Evolutionary conservation across 1,140 invertebrate genomes (phyloP).

Genomic region (Drosophila chauvacae): DNA sequence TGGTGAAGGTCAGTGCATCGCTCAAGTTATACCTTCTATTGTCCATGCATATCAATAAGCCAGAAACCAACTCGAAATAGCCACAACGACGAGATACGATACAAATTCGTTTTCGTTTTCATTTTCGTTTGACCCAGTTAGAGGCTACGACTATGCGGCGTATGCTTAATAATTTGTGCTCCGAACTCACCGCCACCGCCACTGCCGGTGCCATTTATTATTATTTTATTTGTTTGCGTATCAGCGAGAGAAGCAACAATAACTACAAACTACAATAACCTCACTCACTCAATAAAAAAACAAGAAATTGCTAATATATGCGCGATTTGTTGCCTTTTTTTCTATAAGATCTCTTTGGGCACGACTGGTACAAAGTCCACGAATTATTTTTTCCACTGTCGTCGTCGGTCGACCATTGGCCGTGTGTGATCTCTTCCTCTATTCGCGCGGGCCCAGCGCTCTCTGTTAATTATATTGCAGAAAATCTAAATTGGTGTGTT

Average conservation of each 20-base stretch:
- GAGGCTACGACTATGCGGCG: constrained; percentile 51
- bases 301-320: constrained; percentile 40
- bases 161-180: constrained; percentile 60
- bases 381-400: constrained; percentile 28
- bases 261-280: constrained; percentile 6
- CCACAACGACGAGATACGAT: constrained; percentile 34
- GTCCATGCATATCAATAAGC: constrained; percentile 42
- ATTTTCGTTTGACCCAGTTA: constrained; percentile 71
- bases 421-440: constrained; percentile 13
- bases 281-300: constrained; percentile 11
- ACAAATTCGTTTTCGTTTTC: constrained; percentile 66
- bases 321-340: constrained; percentile 33
- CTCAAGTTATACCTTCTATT: constrained; percentile 21
- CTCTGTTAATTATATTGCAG: constrained; percentile 49
- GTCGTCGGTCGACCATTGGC: not conserved
- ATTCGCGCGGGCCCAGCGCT: constrained; percentile 7
- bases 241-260: constrained; percentile 25
- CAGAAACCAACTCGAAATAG: constrained; percentile 39
- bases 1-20: constrained; percentile 43
- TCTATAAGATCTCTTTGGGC: constrained; percentile 30
- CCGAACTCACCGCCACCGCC: constrained; percentile 31
- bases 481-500: constrained; percentile 56
- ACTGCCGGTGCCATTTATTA: constrained; percentile 73
- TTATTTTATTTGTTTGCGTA: constrained; percentile 70
- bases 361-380: constrained; percentile 55